A percentile compares a stretch with the other conserved stretches of the same genome.
Evolutionary conservation across 2,113 vertebrate species (phyloP).

Genomic region (human): DNA sequence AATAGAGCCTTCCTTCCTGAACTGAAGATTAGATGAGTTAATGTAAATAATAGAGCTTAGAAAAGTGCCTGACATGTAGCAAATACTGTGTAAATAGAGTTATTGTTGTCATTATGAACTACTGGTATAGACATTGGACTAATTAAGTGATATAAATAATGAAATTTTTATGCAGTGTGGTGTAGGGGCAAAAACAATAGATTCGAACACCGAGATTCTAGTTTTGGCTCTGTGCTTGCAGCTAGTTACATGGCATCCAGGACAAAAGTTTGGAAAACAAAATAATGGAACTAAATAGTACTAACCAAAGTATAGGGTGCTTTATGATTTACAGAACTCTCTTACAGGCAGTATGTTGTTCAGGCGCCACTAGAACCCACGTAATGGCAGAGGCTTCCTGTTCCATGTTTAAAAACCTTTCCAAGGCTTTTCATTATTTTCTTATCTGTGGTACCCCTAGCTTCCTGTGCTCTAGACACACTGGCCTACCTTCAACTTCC

Average conservation of each 20-base stretch:
- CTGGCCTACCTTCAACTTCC: background rate
- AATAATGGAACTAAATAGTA: background rate
- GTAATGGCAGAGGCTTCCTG: background rate
- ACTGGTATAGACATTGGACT: background rate
- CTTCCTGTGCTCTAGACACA: background rate
- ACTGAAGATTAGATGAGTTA: background rate
- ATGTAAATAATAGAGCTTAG: background rate
- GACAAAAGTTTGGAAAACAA: conserved; percentile 42
- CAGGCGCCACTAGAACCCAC: background rate
- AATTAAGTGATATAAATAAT: background rate
- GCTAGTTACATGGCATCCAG: background rate
- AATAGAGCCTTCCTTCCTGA: background rate
- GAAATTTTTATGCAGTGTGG: background rate
- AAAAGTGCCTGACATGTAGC: background rate
- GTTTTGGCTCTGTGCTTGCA: background rate
- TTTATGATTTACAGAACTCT: background rate
- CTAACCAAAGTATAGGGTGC: background rate
- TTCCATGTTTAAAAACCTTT: background rate
- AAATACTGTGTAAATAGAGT: background rate
- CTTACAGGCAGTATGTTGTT: background rate
- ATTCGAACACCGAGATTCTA: background rate
- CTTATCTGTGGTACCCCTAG: background rate
- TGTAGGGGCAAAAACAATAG: background rate
- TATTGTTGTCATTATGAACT: background rate
- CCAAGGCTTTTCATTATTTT: background rate